phyloP scores from a whole-genome alignment of 2,113 vertebrate species.

The Rynchops niger region DNA sequence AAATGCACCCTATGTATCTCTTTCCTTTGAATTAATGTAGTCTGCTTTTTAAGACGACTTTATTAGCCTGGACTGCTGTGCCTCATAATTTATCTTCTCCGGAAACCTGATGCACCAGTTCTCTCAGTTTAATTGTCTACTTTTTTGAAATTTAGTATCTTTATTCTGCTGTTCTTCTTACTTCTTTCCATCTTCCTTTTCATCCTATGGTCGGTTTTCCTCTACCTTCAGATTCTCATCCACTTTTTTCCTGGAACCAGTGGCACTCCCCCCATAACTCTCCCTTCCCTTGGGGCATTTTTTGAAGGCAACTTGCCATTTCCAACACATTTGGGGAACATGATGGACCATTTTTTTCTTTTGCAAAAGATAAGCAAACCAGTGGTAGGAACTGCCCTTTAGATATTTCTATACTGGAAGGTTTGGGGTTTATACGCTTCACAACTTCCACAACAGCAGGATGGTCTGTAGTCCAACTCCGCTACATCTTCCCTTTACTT shows the following conservation, averaged over 20 bases:
- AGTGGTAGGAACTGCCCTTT: background rate
- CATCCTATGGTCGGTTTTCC: background rate
- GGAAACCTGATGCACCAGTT: background rate
- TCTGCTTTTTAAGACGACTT: background rate
- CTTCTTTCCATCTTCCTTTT: background rate
- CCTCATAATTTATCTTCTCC: background rate
- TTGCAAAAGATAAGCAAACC: background rate
- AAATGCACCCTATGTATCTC: background rate
- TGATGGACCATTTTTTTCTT: background rate
- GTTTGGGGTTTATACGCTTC: background rate
- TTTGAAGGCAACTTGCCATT: background rate
- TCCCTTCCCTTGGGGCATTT: background rate
- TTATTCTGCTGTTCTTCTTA: background rate
- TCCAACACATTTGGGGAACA: background rate
- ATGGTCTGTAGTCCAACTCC: background rate
- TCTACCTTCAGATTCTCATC: background rate
- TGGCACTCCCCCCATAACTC: rapidly evolving
- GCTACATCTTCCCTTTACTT: background rate
- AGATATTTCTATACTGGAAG: background rate
- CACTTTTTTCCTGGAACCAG: background rate
- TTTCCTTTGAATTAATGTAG: background rate
- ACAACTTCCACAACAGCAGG: background rate
- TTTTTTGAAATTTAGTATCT: background rate
- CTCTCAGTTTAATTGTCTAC: background rate
- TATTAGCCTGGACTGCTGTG: background rate